Percentiles rank a stretch among this genome's conserved stretches.
Conservation (phyloP, 2,888 invertebrate species). For the Ypsolopha scabrella region DNA sequence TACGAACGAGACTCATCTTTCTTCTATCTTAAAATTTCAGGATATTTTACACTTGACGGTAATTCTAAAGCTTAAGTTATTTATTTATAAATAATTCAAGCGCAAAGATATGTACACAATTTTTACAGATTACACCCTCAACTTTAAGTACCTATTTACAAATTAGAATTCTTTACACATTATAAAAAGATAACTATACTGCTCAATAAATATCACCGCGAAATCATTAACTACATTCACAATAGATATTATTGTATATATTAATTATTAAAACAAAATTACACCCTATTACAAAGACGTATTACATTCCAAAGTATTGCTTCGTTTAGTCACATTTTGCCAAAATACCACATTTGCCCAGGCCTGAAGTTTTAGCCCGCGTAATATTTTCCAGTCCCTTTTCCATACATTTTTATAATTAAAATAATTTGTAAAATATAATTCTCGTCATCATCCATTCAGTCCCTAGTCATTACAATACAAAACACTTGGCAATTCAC, state of each 20-base stretch:
- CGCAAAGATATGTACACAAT: constrained; percentile 70
- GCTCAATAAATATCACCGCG: constrained; percentile 66
- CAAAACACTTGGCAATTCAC: not conserved
- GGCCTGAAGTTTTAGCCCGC: constrained; percentile 23
- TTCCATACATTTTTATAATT: constrained; percentile 47
- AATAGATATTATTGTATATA: constrained; percentile 52
- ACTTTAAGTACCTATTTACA: constrained; percentile 70
- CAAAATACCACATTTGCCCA: constrained; percentile 73
- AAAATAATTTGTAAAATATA: too few relatives aligned
- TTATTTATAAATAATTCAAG: constrained; percentile 67
- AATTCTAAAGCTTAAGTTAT: constrained; percentile 13
- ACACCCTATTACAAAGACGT: constrained; percentile 66
- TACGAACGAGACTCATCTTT: not conserved
- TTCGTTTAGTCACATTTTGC: constrained; percentile 79
- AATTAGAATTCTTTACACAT: constrained; percentile 69
- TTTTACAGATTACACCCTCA: constrained; percentile 59
- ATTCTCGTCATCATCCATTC: constrained; percentile 50
- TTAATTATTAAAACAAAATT: constrained; percentile 49
- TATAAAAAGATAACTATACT: constrained; percentile 65
- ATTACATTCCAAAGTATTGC: constrained; percentile 82
- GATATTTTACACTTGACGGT: not conserved
- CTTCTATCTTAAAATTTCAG: not conserved
- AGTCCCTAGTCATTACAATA: constrained; percentile 49
- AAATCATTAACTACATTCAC: constrained; percentile 67
- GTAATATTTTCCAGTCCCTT: constrained; percentile 15